A percentile compares a stretch with the other conserved stretches of the same genome.
phyloP scores from a whole-genome alignment of 2,888 invertebrate species.

The Bombylius discolor region DNA sequence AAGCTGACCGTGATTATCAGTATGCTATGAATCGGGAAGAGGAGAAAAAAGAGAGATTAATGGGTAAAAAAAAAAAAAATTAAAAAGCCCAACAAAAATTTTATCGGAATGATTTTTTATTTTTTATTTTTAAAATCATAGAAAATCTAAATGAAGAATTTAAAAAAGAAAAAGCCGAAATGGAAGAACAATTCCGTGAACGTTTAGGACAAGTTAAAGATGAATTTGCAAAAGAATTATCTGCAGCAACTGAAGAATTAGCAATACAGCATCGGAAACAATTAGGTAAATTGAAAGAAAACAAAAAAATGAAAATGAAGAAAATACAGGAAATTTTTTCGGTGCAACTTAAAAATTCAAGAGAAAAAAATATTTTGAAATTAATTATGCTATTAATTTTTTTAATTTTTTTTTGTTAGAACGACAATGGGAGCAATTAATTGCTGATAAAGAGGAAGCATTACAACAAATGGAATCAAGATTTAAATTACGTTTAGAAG shows the following conservation, averaged over 20 bases:
- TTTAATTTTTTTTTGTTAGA: constrained; percentile 23
- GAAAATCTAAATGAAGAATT: constrained; percentile 40
- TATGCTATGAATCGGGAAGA: constrained; percentile 34
- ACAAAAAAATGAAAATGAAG: too few relatives aligned
- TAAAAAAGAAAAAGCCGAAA: constrained; percentile 55
- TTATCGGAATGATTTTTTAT: too few relatives aligned
- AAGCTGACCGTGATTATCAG: constrained; percentile 35
- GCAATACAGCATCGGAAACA: constrained; percentile 51
- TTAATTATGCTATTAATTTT: neutral
- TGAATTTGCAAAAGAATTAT: constrained; percentile 33
- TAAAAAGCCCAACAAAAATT: neutral
- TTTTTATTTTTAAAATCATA: constrained; percentile 1
- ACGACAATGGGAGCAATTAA: constrained; percentile 42
- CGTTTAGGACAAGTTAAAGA: constrained; percentile 38
- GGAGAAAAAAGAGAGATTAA: constrained; percentile 28
- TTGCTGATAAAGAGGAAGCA: constrained; percentile 44
- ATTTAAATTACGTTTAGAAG: constrained; percentile 36
- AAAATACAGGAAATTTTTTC: too few relatives aligned
- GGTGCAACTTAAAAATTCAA: neutral
- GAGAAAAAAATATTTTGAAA: neutral
- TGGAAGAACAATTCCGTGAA: constrained; percentile 60
- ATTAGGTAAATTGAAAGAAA: constrained; percentile 42
- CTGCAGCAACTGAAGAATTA: constrained; percentile 45
- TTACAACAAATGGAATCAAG: constrained; percentile 41
- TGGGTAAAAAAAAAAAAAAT: constrained; percentile 17